Conservation (phyloP, 2,888 invertebrate species). For the Cepaea hortensis region DNA sequence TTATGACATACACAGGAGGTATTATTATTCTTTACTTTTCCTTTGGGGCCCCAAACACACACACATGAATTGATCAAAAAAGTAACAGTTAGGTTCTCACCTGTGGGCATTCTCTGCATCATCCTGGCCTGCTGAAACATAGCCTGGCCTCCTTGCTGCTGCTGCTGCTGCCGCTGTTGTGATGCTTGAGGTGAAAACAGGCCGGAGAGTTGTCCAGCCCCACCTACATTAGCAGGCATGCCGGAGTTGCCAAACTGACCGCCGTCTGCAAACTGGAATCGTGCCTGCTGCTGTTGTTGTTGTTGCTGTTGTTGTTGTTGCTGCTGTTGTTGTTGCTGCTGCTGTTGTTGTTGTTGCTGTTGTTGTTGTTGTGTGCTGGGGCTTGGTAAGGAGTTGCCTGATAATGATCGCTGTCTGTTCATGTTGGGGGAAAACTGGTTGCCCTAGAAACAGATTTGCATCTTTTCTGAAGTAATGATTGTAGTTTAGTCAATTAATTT, state of each 20-base stretch:
- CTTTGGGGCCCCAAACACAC: too few relatives aligned
- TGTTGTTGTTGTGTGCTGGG: conserved; percentile 49
- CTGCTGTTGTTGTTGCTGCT: conserved; percentile 36
- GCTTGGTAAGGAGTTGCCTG: conserved; percentile 63
- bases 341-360: background rate
- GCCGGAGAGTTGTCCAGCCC: conserved; percentile 32
- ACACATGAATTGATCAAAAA: too few relatives aligned
- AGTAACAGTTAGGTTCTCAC: background rate
- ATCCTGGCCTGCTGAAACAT: conserved; percentile 42
- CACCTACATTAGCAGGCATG: conserved; percentile 44
- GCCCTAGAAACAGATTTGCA: conserved; percentile 34
- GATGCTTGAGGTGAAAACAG: conserved; percentile 78
- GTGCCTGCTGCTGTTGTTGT: conserved; percentile 32
- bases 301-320: conserved; percentile 42
- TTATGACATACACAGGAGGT: too few relatives aligned
- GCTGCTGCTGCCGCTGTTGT: conserved; percentile 83
- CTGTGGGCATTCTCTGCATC: conserved; percentile 41
- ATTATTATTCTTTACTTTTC: too few relatives aligned
- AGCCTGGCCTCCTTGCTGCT: conserved; percentile 78
- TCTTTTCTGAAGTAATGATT: background rate
- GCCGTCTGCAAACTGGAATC: conserved; percentile 64
- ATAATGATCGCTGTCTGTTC: conserved; percentile 65
- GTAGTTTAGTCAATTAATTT: background rate
- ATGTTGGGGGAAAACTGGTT: conserved; percentile 52
- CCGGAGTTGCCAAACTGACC: conserved; percentile 58